Evolutionary conservation across 2,888 invertebrate genomes (phyloP).

Genomic region (Chaetogeoica ovagalla): DNA sequence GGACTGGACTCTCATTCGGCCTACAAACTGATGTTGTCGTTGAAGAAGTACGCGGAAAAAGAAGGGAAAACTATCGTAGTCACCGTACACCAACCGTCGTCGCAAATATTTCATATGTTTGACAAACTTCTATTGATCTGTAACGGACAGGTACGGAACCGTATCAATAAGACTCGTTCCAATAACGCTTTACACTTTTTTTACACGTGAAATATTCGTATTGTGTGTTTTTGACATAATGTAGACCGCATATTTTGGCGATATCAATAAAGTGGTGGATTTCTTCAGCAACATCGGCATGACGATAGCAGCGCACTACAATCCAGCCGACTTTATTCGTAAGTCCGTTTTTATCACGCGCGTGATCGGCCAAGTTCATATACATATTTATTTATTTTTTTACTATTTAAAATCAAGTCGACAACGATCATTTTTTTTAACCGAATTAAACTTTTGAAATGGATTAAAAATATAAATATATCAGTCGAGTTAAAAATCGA

Average conservation of each 20-base stretch:
- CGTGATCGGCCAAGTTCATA: too few species aligned
- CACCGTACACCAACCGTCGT: conserved; percentile 81
- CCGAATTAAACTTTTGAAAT: too few species aligned
- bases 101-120: conserved; percentile 82
- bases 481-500: too few species aligned
- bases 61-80: conserved; percentile 79
- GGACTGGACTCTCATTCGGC: conserved; percentile 81
- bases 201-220: neutral
- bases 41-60: conserved; percentile 74
- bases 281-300: conserved; percentile 74
- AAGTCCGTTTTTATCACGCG: conserved; percentile 60
- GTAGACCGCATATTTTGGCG: conserved; percentile 74
- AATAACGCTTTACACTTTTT: neutral
- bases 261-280: conserved; percentile 70
- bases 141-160: conserved; percentile 64
- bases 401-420: too few species aligned
- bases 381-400: too few species aligned
- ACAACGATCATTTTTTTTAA: too few species aligned
- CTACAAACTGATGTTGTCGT: conserved; percentile 71
- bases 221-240: conserved; percentile 47
- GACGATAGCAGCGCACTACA: conserved; percentile 74
- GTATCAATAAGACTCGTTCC: neutral
- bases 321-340: conserved; percentile 83
- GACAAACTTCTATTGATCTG: conserved; percentile 73
- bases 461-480: too few species aligned